Base-by-base conservation (phyloP, 2,113 vertebrate genomes). In the Nibea coibor region DNA sequence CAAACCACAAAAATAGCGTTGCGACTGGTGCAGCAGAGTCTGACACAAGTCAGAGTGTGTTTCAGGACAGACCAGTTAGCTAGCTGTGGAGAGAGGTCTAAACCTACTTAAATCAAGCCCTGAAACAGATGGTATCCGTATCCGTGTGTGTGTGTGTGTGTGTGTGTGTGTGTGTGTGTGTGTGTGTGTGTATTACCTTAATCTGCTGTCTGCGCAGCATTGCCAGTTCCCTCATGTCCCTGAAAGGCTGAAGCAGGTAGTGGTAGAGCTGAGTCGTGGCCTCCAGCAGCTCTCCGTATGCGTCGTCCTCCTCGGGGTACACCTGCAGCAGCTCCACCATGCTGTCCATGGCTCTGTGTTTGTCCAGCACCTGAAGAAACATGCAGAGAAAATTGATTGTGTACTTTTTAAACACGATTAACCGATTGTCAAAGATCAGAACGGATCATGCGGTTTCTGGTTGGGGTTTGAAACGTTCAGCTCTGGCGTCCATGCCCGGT, bases 201-300 rank as follows among this genome's bases (percentile, higher is more conserved):
- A 99, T 99, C 94, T 99, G 98, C 89, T 99, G 98, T 86, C 97
- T 94, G 77, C 97, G 94, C 70, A 99, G 91, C 97, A 98, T 99
- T 0, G 98, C 97, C 74, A 99, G 95, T 59, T 99, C 98, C 75
- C 98, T 94, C 97, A 99, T 99, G 94, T 99, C 98, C 91, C 98
- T 94, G 92, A 99, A 99, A 1, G 98, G 98, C 86, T 99, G 98
- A 3, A 99, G 94, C 83, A 99, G 93, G 86, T 98, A 99, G 92
- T 99, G 97, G 88, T 99, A 99, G 14, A 99, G 96, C 88, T 98
- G 96, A 0, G 96, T 99, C 1, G 97, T 98, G 0, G 97, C 97
- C 93, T 99, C 97, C 86, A 97, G 96, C 80, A 99, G 95, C 39
- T 93, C 96, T 22, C 94, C 94, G 31, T 96, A 97, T 0, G 95